A percentile compares a stretch with the other conserved stretches of the same genome.
Conservation (phyloP, 2,888 invertebrate species). For the Gonocerus acuteangulatus region DNA sequence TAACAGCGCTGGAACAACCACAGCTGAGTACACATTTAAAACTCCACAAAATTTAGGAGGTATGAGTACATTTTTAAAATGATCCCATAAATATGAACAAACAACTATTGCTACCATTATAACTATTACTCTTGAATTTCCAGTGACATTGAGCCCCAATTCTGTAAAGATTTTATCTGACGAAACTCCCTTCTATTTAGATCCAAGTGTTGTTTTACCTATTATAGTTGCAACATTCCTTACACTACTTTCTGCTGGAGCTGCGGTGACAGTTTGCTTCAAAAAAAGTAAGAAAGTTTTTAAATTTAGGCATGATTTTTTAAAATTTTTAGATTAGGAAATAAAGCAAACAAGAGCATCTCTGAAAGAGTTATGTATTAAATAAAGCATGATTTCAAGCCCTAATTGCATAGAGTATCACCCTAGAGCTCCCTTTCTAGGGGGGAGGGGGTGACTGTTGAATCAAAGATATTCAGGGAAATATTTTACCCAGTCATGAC, state of each 20-base stretch:
- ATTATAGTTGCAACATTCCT: slow-evolving; percentile 39
- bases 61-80: not conserved
- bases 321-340: too few species aligned
- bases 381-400: too few species aligned
- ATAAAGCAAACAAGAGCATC: too few species aligned
- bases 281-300: slow-evolving; percentile 41
- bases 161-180: slow-evolving; percentile 37
- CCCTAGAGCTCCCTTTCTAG: too few species aligned
- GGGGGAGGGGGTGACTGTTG: too few species aligned
- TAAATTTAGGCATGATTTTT: too few species aligned
- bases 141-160: slow-evolving; percentile 39
- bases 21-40: slow-evolving; percentile 40
- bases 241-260: slow-evolving; percentile 39
- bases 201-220: slow-evolving; percentile 41
- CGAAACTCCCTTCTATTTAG: slow-evolving; percentile 39
- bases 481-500: too few species aligned
- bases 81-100: not conserved
- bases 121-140: slow-evolving; percentile 22
- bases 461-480: too few species aligned
- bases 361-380: too few species aligned
- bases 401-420: too few species aligned
- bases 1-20: slow-evolving; percentile 41
- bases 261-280: slow-evolving; percentile 40
- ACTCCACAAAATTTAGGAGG: slow-evolving; percentile 34
- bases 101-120: not conserved